These are phyloP conservation scores for Sitophilus oryzae DNA, from an alignment of 1,140 invertebrate species.

Conservation along the genomic window DNA sequence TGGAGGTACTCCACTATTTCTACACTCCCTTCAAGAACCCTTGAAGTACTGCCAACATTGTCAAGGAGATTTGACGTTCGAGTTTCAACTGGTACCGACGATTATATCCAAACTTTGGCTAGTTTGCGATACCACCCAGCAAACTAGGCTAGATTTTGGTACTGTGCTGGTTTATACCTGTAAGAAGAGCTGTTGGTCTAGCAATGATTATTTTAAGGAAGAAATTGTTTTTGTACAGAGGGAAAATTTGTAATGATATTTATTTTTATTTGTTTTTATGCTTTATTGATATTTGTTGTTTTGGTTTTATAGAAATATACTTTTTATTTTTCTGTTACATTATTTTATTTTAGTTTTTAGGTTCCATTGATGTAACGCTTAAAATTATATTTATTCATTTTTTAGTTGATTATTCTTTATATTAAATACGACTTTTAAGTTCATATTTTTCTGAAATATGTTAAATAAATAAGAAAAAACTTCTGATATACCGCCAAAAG, in stretches of 20 bases:
- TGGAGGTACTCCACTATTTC: conserved; percentile 56
- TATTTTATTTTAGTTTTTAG: too few relatives aligned
- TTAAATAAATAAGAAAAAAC: too few relatives aligned
- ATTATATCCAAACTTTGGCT: conserved; percentile 65
- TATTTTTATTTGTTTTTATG: background rate
- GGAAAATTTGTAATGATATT: conserved; percentile 49
- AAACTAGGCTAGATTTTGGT: conserved; percentile 66
- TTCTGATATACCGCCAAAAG: too few relatives aligned
- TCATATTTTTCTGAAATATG: too few relatives aligned
- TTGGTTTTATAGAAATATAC: background rate
- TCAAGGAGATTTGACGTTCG: conserved; percentile 64
- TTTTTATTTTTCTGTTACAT: too few relatives aligned
- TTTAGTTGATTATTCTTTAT: too few relatives aligned
- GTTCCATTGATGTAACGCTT: too few relatives aligned
- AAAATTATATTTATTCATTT: too few relatives aligned
- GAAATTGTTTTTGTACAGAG: conserved; percentile 72
- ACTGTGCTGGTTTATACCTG: conserved; percentile 78
- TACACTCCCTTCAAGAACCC: conserved; percentile 54
- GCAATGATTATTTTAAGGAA: conserved; percentile 57
- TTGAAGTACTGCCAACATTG: conserved; percentile 63
- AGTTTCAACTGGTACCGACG: conserved; percentile 74
- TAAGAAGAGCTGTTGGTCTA: conserved; percentile 74
- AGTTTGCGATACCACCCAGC: conserved; percentile 43
- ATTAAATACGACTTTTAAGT: too few relatives aligned
- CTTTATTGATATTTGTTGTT: too few relatives aligned